Base-by-base conservation (phyloP, 2,888 invertebrate species). In the Ernsta delagoae region DNA sequence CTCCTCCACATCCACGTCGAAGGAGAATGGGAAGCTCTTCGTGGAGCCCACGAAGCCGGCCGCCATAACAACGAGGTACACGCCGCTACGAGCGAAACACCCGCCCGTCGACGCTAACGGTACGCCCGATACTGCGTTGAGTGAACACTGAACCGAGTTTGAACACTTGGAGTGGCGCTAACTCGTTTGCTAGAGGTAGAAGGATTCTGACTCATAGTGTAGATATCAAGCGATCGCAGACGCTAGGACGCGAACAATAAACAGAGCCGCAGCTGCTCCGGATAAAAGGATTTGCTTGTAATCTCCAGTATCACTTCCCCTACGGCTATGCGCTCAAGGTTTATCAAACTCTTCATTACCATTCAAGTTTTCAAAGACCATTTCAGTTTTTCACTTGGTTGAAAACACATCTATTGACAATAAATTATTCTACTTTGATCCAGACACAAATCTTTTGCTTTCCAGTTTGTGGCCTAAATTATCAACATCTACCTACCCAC, bases 1-100 rank as follows among this genome's bases (percentile, higher is more conserved):
- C 36, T 90, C 92, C 59, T 93, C 93, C 0, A 93, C 83, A 70
- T 93, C 92, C 12, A 88, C 81, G 75, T 94, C 94, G 79, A 94
- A 94, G 64, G 94, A 92, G 75, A 93, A 94, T 1, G 93, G 93
- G 75, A 93, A 94, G 75, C 74, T 92, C 78, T 90, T 93, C 53
- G 93, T 93, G 68, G 93, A 92, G 50, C 93, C 93, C 59, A 93
- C 94, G 77, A 87, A 92, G 70, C 88, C 87, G 75, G 86, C 82
- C 70, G 92, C 88, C 93, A 93, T 93, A 75, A 48, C 72, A 64
- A 57, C 67, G 50, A 70, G 45, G 66, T 24, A 48, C 12, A 71
- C 69, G 48, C n/a, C n/a, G n/a, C n/a, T n/a, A n/a, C n/a, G n/a
- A n/a, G n/a, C n/a, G n/a, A n/a, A n/a, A n/a, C n/a, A n/a, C 54